Percentiles rank a stretch among this genome's conserved stretches.
Conservation (phyloP, 2,113 vertebrate species). For the Hymenochirus boettgeri region DNA sequence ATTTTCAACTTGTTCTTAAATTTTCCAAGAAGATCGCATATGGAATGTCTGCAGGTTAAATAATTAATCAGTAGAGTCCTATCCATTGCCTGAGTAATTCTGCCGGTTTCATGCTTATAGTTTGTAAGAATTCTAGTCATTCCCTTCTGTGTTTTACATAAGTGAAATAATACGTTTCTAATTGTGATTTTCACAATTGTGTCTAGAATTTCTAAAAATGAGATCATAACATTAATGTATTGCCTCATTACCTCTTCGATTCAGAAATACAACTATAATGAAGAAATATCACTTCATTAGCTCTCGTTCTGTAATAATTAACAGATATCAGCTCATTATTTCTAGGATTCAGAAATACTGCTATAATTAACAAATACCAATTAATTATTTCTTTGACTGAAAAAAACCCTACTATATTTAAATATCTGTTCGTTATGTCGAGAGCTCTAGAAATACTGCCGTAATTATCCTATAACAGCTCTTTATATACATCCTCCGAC, state of each 20-base stretch:
- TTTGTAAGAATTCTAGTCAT: too few relatives aligned
- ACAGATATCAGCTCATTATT: background rate
- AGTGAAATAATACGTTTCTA: background rate
- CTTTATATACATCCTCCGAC: too few relatives aligned
- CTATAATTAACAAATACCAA: background rate
- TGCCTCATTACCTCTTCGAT: background rate
- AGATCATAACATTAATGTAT: background rate
- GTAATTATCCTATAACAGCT: background rate
- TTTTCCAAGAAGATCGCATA: too few relatives aligned
- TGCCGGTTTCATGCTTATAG: too few relatives aligned
- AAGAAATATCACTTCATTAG: too few relatives aligned
- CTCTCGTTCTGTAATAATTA: too few relatives aligned
- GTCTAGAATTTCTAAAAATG: background rate
- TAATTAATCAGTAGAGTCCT: too few relatives aligned
- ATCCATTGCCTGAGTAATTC: too few relatives aligned
- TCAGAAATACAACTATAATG: background rate
- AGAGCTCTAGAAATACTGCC: background rate
- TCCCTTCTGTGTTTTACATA: too few relatives aligned
- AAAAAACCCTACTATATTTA: background rate
- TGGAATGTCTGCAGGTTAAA: too few relatives aligned
- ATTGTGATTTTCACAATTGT: background rate
- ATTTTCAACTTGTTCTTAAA: too few relatives aligned
- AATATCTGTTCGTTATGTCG: background rate
- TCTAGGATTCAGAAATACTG: background rate
- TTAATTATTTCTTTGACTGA: background rate